phyloP scores from a whole-genome alignment of 2,888 invertebrate genomes.

The Calliopum simillimum region DNA sequence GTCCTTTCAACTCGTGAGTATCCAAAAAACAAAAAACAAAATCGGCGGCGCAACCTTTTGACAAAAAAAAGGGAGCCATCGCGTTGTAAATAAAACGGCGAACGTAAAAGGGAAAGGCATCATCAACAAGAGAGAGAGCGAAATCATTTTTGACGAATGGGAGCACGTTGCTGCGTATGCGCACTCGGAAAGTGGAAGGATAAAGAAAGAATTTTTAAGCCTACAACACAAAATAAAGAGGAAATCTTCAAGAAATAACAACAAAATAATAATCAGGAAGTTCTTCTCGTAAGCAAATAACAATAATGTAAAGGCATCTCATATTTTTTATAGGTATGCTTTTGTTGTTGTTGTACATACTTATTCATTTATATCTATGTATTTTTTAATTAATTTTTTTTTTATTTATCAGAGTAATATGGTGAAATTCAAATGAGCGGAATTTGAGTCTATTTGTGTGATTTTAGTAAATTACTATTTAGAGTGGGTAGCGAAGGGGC shows the following conservation, averaged over 20 bases:
- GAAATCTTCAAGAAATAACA: background rate
- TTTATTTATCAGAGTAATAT: no score
- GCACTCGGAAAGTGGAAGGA: background rate
- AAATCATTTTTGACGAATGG: slow-evolving; percentile 25
- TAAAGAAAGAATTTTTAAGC: background rate
- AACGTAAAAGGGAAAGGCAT: background rate
- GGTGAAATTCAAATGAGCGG: no score
- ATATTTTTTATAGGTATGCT: no score
- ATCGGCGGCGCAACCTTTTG: background rate
- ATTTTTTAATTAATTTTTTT: no score
- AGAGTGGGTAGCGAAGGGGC: no score
- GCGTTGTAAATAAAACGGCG: background rate
- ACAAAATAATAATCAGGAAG: background rate
- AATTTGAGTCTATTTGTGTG: no score
- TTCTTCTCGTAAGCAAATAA: background rate
- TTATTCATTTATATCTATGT: no score
- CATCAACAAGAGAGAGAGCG: background rate
- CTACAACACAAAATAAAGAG: background rate
- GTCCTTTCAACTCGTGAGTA: no score
- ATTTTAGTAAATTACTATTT: no score
- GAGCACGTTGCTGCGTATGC: slow-evolving; percentile 31
- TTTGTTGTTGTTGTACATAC: no score
- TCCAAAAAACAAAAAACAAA: background rate
- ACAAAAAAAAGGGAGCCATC: slow-evolving; percentile 10
- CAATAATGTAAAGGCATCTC: background rate